phyloP scores from a whole-genome alignment of 2,888 invertebrate genomes.

The Pimpla rufipes region DNA sequence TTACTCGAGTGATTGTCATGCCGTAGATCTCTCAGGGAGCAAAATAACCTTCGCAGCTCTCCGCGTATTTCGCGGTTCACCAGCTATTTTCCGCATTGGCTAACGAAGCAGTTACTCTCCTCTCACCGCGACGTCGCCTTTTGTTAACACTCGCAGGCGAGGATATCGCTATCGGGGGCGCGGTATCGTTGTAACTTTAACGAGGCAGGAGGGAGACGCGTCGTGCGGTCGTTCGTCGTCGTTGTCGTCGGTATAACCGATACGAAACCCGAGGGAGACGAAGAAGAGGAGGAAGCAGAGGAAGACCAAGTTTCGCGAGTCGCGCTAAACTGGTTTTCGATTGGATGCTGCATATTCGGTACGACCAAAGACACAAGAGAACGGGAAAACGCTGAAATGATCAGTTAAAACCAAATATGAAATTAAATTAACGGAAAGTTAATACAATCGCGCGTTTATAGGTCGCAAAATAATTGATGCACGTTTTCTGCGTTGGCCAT shows the following conservation, averaged over 20 bases:
- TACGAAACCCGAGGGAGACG: slow-evolving; percentile 45
- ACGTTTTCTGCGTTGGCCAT: slow-evolving; percentile 52
- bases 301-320: slow-evolving; percentile 39
- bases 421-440: slow-evolving; percentile 32
- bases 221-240: slow-evolving; percentile 34
- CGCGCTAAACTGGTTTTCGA: slow-evolving; percentile 51
- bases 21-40: neutral
- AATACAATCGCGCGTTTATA: slow-evolving; percentile 45
- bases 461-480: slow-evolving; percentile 2
- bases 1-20: neutral
- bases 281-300: slow-evolving; percentile 44
- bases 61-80: slow-evolving; percentile 28
- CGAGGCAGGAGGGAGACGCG: slow-evolving; percentile 52
- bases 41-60: neutral
- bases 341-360: neutral
- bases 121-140: slow-evolving; percentile 26
- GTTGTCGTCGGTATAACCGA: slow-evolving; percentile 47
- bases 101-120: slow-evolving; percentile 54
- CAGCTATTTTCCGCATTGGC: slow-evolving; percentile 38
- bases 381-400: slow-evolving; percentile 5
- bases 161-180: slow-evolving; percentile 64
- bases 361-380: neutral
- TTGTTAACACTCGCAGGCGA: slow-evolving; percentile 43
- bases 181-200: slow-evolving; percentile 66
- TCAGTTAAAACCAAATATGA: neutral